These are phyloP conservation scores for Dromococcyx pavoninus DNA, from an alignment of 2,797 vertebrate genomes.

Conservation along the genomic window DNA sequence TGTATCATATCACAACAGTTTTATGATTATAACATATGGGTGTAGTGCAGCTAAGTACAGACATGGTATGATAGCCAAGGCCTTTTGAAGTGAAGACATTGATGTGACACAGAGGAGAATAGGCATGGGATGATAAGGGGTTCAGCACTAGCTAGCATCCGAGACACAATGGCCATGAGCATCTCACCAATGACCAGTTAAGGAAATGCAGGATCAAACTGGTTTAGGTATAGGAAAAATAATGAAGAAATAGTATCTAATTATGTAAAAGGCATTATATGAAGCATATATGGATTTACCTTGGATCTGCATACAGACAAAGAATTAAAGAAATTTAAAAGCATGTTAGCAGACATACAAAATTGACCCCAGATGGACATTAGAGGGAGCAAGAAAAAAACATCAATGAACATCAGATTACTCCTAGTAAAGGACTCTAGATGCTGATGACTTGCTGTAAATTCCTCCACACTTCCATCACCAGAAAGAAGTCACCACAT, in stretches of 20 bases:
- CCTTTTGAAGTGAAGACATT: neutral
- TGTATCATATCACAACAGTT: neutral
- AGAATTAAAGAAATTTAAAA: neutral
- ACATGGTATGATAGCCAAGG: neutral
- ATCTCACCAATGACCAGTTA: neutral
- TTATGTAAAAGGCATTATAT: neutral
- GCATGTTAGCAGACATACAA: neutral
- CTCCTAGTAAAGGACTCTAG: neutral
- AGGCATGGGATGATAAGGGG: neutral
- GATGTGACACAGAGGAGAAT: neutral
- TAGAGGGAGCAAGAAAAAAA: neutral
- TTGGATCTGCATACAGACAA: neutral
- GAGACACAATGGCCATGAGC: neutral
- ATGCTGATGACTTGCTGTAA: neutral
- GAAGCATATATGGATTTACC: neutral
- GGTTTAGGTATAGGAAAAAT: neutral
- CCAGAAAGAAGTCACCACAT: neutral
- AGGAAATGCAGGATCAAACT: neutral
- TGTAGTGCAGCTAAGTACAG: neutral
- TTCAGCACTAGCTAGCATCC: neutral
- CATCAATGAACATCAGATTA: neutral
- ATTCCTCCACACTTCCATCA: neutral
- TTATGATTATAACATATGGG: neutral
- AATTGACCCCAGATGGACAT: neutral
- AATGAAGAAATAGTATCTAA: neutral